Evolutionary conservation across 2,888 invertebrate species (phyloP), one percentile per base, ranked within the genome.

Genomic region (Hirudinaria manillensis): DNA sequence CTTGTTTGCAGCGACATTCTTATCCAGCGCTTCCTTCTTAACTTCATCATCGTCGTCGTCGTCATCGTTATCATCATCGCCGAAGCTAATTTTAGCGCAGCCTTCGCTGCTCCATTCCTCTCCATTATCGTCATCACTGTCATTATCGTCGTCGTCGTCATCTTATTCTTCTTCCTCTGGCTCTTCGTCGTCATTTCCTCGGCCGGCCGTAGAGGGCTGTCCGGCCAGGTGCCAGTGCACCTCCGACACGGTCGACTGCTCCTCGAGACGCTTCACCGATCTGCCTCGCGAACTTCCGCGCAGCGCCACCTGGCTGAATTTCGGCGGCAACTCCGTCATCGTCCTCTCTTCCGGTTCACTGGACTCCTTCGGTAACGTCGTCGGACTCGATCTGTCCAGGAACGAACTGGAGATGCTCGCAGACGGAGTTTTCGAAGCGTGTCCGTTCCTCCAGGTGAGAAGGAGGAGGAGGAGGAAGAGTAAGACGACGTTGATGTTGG

Each of bases 1-100:
- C 45, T 61, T 45, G 36, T 36, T 29, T 24, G n/a, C 71, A 24
- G 19, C 71, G 36, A 24, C 27, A 27, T 45, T 77, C 77, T 85
- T 29, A 61, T 61, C 61, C 24, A 7, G 21, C 24, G 24, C 61
- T 83, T 3, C 81, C 81, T 27, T 82, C 81, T 77, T 82, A 61
- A 7, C 80, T 6, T 82, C 78, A 77, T 85, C 85, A n/a, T 80
- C 81, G 66, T 84, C 83, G 34, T 78, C 67, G 76, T 84, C 61
- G 13, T 61, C 61, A 16, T 61, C 61, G 13, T 61, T n/a, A 16
- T 61, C 61, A 61, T 61, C 61, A 19, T 61, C 61, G 29, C n/a
- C 61, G 10, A 10, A 16, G 29, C 29, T 61, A 61, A 27, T 29
- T 27, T 16, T 29, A 7, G 24, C 61, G 61, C 29, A 7, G 1